Evolutionary conservation across 2,113 vertebrate species (phyloP), one percentile per base, ranked within the genome.

Genomic region (Aegotheles bennettii): DNA sequence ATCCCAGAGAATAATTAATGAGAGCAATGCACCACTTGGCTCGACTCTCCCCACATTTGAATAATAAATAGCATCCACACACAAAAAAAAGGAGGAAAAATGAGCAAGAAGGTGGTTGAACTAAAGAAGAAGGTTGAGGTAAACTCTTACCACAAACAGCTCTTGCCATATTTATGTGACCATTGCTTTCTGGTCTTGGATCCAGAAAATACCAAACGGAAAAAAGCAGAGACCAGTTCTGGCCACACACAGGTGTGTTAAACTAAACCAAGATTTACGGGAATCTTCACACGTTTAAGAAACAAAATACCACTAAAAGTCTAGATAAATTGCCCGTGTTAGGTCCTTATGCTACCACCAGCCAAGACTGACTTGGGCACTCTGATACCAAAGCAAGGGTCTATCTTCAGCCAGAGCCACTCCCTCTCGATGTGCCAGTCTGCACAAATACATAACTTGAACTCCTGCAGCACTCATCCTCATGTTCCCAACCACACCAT

Each of bases 1-100:
- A 98, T 98, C 97, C 97, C 94, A 87, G 96, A 93, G 97, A 98
- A 98, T 97, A 98, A 98, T 98, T 98, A 98, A 98, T 96, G 97
- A 96, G 86, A 94, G 96, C 68, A 95, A 97, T 92, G 97, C 95
- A 95, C 84, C 85, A 96, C 95, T 97, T 97, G 96, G 88, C 93
- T 97, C 50, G 5, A 96, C 78, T 96, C 76, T 92, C 56, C 68
- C 85, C 82, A 93, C 82, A 94, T 95, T 94, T 97, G 95, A 98
- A 97, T 98, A 97, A 97, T 92, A 97, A 98, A 94, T 90, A 95
- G 76, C 82, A 96, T 86, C 12, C 38, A 73, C 43, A 33, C 23
- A 7, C n/a, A 33, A 9, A 28, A 45, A 13, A 4, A 1, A 13
- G 5, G 5, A n/a, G 18, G 53, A 51, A 92, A 95, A 93, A 59